phyloP scores from a whole-genome alignment of 2,797 vertebrate genomes.

The Arrhamphus sclerolepis region DNA sequence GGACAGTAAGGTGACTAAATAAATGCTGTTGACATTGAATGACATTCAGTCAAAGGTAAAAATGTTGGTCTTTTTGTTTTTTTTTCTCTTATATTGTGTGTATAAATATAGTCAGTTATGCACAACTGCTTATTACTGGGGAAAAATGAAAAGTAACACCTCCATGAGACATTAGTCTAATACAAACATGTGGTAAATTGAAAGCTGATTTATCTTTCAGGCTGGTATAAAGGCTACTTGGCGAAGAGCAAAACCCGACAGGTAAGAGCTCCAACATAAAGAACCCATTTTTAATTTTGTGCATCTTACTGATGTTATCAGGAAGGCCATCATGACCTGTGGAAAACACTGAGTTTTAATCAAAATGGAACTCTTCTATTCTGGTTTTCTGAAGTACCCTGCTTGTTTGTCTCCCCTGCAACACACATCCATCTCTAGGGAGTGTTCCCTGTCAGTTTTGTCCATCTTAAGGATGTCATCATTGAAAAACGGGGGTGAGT shows the following conservation, averaged over 20 bases:
- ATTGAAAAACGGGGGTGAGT: conserved; percentile 89
- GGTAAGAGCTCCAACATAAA: conserved; percentile 75
- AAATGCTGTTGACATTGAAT: too few relatives aligned
- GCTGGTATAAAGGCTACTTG: conserved; percentile 91
- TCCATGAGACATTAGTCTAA: too few relatives aligned
- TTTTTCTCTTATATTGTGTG: not conserved
- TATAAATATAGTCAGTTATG: not conserved
- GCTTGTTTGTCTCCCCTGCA: not conserved
- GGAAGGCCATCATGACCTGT: not conserved
- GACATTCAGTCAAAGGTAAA: too few relatives aligned
- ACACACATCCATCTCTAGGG: conserved; percentile 79
- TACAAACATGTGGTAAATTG: not conserved
- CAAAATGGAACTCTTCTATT: not conserved
- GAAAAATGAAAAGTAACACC: too few relatives aligned
- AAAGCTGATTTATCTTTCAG: conserved; percentile 69
- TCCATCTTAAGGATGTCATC: conserved; percentile 88
- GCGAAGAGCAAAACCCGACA: conserved; percentile 85
- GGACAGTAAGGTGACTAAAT: too few relatives aligned
- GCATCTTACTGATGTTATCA: not conserved
- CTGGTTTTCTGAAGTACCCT: conserved; percentile 3
- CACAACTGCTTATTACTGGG: too few relatives aligned
- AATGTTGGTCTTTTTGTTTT: not conserved
- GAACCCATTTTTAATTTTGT: not conserved
- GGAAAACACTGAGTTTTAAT: not conserved
- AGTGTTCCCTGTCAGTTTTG: conserved; percentile 90